Conservation (phyloP, 2,797 vertebrate genomes). For the Enteromius viviparus region DNA sequence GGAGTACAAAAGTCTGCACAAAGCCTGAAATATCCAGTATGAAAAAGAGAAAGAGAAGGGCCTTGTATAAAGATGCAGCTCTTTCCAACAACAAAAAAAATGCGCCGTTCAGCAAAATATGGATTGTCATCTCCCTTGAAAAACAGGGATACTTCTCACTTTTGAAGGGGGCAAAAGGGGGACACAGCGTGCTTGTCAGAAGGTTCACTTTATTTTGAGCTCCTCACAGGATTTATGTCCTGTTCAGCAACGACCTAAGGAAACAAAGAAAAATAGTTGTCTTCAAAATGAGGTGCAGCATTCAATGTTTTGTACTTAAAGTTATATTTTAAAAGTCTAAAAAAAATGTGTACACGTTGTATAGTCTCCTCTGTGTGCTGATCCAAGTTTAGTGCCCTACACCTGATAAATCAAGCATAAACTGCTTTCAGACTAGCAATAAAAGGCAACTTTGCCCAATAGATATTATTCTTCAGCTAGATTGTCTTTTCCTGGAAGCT, state of each 20-base stretch:
- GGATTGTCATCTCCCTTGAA: slow-evolving; percentile 75
- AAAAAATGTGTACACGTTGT: neutral
- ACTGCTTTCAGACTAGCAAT: slow-evolving; percentile 10
- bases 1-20: slow-evolving; percentile 70
- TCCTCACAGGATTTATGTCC: slow-evolving; percentile 74
- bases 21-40: slow-evolving; percentile 74
- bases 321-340: neutral
- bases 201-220: slow-evolving; percentile 31
- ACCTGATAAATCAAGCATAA: slow-evolving; percentile 10
- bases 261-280: slow-evolving; percentile 32
- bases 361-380: neutral
- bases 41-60: slow-evolving; percentile 52
- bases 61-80: slow-evolving; percentile 31
- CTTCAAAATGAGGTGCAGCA: neutral
- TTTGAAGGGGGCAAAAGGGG: slow-evolving; percentile 54
- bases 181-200: slow-evolving; percentile 59
- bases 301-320: neutral
- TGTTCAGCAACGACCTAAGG: slow-evolving; percentile 85
- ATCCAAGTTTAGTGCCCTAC: neutral
- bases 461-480: slow-evolving; percentile 19
- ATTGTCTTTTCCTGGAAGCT: slow-evolving; percentile 13
- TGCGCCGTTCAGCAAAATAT: slow-evolving; percentile 58
- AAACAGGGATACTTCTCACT: slow-evolving; percentile 68
- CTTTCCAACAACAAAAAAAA: slow-evolving; percentile 49
- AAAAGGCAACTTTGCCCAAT: slow-evolving; percentile 25